Evolutionary conservation across 2,797 vertebrate genomes (phyloP), one percentile per base, ranked within the genome.

Genomic region (Gambelia wislizenii): DNA sequence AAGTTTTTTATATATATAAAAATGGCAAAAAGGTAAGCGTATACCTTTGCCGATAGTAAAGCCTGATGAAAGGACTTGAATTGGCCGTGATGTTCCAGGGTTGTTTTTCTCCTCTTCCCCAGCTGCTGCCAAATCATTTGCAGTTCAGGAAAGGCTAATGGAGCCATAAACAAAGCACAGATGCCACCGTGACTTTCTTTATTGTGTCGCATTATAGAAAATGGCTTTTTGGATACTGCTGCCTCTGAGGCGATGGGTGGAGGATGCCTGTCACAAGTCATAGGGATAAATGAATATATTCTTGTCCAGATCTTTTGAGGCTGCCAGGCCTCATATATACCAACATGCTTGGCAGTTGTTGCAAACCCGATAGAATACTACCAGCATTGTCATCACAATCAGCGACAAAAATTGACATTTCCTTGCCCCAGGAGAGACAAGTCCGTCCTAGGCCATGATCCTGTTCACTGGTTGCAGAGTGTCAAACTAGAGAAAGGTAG

Each of bases 61-160:
- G 95, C 75, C 74, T 91, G 85, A 67, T 67, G 64, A 79, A 95
- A 93, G 33, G 64, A 9, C 88, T 85, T 2, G 54, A 92, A 93
- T 83, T 91, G 89, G n/a, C 80, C 36, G 4, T 88, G 85, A 87
- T 89, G 77, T 90, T 93, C 44, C 81, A 94, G 72, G 64, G 56
- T 30, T 89, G 42, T 70, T 92, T 84, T 92, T 89, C 69, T 75
- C 82, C 77, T 83, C 87, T 93, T 87, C 91, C 85, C 93, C 89
- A 95, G 87, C 76, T 75, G 3, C 88, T 94, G 88, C 89, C 91
- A 94, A 96, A 88, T 92, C 95, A 95, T 96, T 96, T 95, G 93
- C 88, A 94, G 92, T 92, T 96, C 92, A 92, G 84, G 81, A 94
- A 96, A 95, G 91, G 94, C 90, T 96, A 95, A 93, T 92, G 90